Percentiles rank a stretch among this genome's conserved stretches.
These are phyloP conservation scores for Pachycephus smyrnensis DNA, from an alignment of 2,888 invertebrate species.

Conservation along the genomic window DNA sequence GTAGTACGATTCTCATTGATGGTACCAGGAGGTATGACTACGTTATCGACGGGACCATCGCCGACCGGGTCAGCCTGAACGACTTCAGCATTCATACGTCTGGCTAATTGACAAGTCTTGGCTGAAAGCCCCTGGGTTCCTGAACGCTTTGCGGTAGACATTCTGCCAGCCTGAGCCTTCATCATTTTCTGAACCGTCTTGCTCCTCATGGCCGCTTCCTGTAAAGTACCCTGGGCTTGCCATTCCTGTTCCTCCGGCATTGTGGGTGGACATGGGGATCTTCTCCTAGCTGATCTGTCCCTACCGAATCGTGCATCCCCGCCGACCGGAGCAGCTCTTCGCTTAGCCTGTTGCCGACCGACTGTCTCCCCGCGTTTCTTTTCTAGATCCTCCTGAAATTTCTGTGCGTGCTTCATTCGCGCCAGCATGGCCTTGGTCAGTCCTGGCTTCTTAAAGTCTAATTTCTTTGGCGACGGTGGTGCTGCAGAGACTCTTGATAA, in stretches of 20 bases:
- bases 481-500: not conserved
- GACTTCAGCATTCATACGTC: slow-evolving; percentile 49
- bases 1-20: slow-evolving; percentile 46
- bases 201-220: slow-evolving; percentile 4
- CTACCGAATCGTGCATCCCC: slow-evolving; percentile 38
- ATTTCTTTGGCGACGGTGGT: slow-evolving; percentile 41
- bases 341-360: slow-evolving; percentile 19
- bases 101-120: slow-evolving; percentile 45
- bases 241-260: slow-evolving; percentile 1
- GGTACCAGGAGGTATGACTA: slow-evolving; percentile 53
- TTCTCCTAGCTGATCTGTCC: slow-evolving; percentile 7
- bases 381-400: slow-evolving; percentile 35
- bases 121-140: slow-evolving; percentile 24
- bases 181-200: not conserved
- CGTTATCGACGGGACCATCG: slow-evolving; percentile 44
- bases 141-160: not conserved
- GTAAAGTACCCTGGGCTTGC: slow-evolving; percentile 4
- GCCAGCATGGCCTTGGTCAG: slow-evolving; percentile 56
- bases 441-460: slow-evolving; percentile 46
- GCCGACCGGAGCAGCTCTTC: slow-evolving; percentile 39
- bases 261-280: not conserved
- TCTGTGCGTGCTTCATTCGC: slow-evolving; percentile 43
- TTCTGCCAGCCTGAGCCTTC: slow-evolving; percentile 1
- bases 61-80: slow-evolving; percentile 49
- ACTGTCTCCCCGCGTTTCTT: slow-evolving; percentile 21